Percentiles rank a stretch among this genome's conserved stretches.
These are phyloP conservation scores for Pheosia gnoma DNA, from an alignment of 2,888 invertebrate genomes.

Conservation along the genomic window DNA sequence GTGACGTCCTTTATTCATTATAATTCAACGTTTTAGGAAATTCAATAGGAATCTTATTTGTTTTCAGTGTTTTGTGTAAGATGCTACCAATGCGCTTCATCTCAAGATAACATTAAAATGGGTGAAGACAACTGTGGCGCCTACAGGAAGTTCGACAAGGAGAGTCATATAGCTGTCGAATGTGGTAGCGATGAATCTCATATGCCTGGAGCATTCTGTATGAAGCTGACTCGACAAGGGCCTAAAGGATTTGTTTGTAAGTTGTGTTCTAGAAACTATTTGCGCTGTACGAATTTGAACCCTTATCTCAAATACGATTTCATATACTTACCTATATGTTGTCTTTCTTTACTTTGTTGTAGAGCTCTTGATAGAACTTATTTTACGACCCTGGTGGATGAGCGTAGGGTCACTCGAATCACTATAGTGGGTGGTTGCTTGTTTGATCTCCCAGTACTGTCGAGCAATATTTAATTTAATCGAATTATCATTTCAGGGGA, in stretches of 20 bases:
- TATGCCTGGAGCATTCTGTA: conserved; percentile 97
- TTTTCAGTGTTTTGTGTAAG: conserved; percentile 87
- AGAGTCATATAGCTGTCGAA: conserved; percentile 94
- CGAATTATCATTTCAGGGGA: conserved; percentile 88
- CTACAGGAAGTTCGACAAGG: conserved; percentile 92
- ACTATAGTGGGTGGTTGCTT: no score
- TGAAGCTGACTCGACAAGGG: conserved; percentile 97
- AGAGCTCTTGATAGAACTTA: no score
- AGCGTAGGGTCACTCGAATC: no score
- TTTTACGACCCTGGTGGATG: no score
- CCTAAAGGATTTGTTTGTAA: conserved; percentile 97
- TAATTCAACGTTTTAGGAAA: conserved; percentile 7
- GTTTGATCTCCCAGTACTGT: neutral
- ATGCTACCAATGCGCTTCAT: conserved; percentile 97
- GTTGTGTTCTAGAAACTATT: conserved; percentile 47
- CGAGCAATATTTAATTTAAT: conserved; percentile 5
- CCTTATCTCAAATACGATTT: no score
- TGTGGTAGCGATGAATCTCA: conserved; percentile 97
- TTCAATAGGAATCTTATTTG: neutral
- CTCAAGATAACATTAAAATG: conserved; percentile 85
- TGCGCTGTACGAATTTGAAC: no score
- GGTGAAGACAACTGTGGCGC: conserved; percentile 96
- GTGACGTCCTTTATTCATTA: neutral
- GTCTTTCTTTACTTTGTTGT: no score
- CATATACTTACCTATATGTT: neutral